Conservation (phyloP, 2,888 invertebrate genomes). For the Gasteruption jaculator region DNA sequence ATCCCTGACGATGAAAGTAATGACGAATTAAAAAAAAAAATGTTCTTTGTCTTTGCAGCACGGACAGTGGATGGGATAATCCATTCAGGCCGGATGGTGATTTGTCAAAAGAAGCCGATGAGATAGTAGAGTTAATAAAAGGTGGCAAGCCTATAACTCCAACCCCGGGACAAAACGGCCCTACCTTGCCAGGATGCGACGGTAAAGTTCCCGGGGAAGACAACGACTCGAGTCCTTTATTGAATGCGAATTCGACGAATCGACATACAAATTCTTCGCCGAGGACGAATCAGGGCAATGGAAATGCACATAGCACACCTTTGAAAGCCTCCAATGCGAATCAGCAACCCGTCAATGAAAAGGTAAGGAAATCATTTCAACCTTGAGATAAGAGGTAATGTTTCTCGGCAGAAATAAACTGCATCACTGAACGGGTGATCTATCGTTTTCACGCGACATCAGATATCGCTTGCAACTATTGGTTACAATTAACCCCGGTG, state of each 20-base stretch:
- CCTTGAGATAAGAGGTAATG: slow-evolving; percentile 22
- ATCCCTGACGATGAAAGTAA: slow-evolving; percentile 2
- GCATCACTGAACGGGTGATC: too few species aligned
- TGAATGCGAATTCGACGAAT: slow-evolving; percentile 37
- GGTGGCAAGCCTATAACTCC: slow-evolving; percentile 84
- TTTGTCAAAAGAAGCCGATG: slow-evolving; percentile 90
- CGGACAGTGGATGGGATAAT: slow-evolving; percentile 96
- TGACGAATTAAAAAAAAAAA: neutral
- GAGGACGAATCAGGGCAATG: slow-evolving; percentile 43
- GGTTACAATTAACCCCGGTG: too few species aligned
- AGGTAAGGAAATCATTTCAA: slow-evolving; percentile 32
- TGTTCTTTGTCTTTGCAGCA: slow-evolving; percentile 58
- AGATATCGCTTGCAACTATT: too few species aligned
- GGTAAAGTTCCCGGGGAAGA: slow-evolving; percentile 32
- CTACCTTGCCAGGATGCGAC: slow-evolving; percentile 56
- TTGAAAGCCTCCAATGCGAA: slow-evolving; percentile 34
- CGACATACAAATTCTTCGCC: slow-evolving; percentile 34
- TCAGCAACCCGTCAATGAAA: slow-evolving; percentile 45
- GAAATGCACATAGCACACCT: slow-evolving; percentile 46
- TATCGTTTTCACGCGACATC: too few species aligned
- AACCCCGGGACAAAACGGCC: slow-evolving; percentile 52
- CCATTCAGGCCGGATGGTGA: slow-evolving; percentile 96
- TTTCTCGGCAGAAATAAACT: too few species aligned
- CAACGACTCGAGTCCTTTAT: slow-evolving; percentile 43
- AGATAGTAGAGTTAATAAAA: slow-evolving; percentile 91